A percentile compares a stretch with the other conserved stretches of the same genome.
Evolutionary conservation across 2,113 vertebrate genomes (phyloP).

Genomic region (Pristiophorus japonicus): DNA sequence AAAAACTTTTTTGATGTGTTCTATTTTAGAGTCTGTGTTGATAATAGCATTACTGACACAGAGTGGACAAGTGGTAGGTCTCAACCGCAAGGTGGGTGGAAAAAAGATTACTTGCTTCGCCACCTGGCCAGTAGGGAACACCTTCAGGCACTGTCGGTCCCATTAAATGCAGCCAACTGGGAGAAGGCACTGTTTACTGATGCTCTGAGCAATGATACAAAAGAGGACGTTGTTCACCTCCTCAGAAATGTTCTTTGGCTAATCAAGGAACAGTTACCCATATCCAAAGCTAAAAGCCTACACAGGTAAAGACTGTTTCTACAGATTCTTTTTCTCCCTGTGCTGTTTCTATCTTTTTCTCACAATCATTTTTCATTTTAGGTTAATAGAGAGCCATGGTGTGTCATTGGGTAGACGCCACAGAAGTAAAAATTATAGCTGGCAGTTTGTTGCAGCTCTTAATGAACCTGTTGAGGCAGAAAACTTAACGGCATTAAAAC

Average conservation of each 20-base stretch:
- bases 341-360: constrained; percentile 12
- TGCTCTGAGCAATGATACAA: constrained; percentile 30
- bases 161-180: constrained; percentile 34
- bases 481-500: constrained; percentile 27
- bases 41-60: constrained; percentile 37
- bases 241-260: constrained; percentile 36
- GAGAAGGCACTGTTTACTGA: constrained; percentile 36
- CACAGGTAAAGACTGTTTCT: constrained; percentile 33
- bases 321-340: not conserved
- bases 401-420: constrained; percentile 34
- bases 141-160: constrained; percentile 25
- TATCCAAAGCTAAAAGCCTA: constrained; percentile 35
- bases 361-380: constrained; percentile 12
- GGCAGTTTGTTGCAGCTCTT: constrained; percentile 36
- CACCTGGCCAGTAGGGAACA: constrained; percentile 35
- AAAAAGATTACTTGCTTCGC: constrained; percentile 37
- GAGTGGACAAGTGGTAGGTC: constrained; percentile 37
- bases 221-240: constrained; percentile 33
- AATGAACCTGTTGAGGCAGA: constrained; percentile 37
- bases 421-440: constrained; percentile 37
- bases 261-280: constrained; percentile 37
- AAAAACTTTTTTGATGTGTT: not conserved
- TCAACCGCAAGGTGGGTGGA: constrained; percentile 35
- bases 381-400: constrained; percentile 33
- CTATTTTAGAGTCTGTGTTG: constrained; percentile 37